Conservation (phyloP, 2,888 invertebrate genomes). For the Blastobasis lacticolella region DNA sequence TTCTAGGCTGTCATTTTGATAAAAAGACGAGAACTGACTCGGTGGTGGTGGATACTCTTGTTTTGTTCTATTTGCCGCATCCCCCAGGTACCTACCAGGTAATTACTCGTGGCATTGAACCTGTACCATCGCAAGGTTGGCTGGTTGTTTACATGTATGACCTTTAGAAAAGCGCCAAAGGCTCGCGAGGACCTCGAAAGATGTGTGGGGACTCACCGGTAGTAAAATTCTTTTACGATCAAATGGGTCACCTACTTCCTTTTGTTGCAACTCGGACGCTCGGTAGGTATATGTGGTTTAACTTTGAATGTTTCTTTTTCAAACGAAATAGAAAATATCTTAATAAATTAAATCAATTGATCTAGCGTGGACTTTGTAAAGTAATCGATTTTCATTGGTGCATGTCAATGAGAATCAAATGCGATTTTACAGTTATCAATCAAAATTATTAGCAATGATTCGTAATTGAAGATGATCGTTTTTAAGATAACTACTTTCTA, state of each 20-base stretch:
- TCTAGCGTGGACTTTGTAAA: too few relatives aligned
- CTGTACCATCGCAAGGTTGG: constrained; percentile 36
- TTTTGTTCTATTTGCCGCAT: constrained; percentile 38
- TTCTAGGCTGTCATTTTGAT: constrained; percentile 30
- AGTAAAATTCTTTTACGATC: too few relatives aligned
- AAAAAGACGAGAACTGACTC: constrained; percentile 34
- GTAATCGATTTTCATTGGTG: too few relatives aligned
- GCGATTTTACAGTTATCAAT: too few relatives aligned
- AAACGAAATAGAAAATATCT: too few relatives aligned
- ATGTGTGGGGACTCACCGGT: neutral
- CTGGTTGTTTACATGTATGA: constrained; percentile 60
- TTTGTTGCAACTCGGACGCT: neutral
- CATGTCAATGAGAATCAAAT: too few relatives aligned
- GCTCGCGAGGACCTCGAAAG: constrained; percentile 29
- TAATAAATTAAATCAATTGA: too few relatives aligned
- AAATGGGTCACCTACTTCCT: neutral
- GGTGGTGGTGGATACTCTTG: constrained; percentile 11
- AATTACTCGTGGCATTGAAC: constrained; percentile 59
- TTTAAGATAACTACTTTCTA: too few relatives aligned
- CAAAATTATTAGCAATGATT: too few relatives aligned
- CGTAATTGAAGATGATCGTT: too few relatives aligned
- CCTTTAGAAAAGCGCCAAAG: constrained; percentile 55
- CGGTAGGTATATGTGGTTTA: too few relatives aligned
- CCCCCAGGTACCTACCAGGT: constrained; percentile 25
- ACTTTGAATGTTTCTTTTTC: too few relatives aligned